Evolutionary conservation across 2,113 vertebrate genomes (phyloP), one percentile per base, ranked within the genome.

Genomic region (Furnarius figulus): DNA sequence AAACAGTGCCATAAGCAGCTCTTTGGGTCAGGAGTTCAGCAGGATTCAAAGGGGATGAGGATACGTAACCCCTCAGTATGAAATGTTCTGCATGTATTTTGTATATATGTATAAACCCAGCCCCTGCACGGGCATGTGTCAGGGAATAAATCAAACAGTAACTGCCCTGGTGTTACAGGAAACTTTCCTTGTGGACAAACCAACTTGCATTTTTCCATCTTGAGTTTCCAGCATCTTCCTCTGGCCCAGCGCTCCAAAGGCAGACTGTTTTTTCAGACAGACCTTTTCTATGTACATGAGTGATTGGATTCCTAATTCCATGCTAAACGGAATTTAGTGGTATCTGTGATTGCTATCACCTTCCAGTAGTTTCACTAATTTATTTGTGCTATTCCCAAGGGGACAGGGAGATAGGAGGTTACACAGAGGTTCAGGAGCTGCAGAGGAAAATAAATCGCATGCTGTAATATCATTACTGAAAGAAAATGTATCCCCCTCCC

Each of bases 301-400:
- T 35, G 85, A 75, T 15, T 72, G 76, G 79, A 53, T 89, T 82
- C 85, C 76, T 90, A 37, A 68, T 68, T 86, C 76, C 44, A 27
- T 3, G 17, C 79, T 87, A 28, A 92, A 76, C 79, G 65, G 88
- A 88, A 78, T 88, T 67, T 9, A 30, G 65, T 53, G 86, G 27
- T 91, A 6, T 66, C 79, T 90, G 82, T 78, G 90, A 78, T 85
- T 92, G 65, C 83, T 62, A 4, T 89, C 92, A 78, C 83, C 85
- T 95, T 92, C 90, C 79, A 78, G 86, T 22, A 76, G 76, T 82
- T 78, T 92, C 85, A 58, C 61, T 82, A 24, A 90, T 95, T 95
- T 89, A 56, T 93, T 42, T 93, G 74, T 83, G 85, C 52, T 93
- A 25, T 78, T 96, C 79, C 95, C 75, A 39, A 75, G 93, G 83